Evolutionary conservation across 1,140 invertebrate genomes (phyloP).

Genomic region (Acromyrmex charruanus): DNA sequence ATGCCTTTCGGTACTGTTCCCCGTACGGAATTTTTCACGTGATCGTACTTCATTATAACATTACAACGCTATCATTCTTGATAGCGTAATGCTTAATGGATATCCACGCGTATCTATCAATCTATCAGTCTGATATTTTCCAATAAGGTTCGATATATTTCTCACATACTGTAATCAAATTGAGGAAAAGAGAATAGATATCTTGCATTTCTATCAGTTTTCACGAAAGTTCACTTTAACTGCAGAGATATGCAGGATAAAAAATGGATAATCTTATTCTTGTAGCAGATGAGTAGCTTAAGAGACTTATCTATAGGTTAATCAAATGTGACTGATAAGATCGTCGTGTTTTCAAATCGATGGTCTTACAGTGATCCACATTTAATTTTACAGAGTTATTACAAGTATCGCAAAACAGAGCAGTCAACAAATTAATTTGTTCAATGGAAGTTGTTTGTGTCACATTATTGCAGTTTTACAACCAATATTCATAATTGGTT

Average conservation of each 20-base stretch:
- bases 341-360: background rate
- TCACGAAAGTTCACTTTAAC: background rate
- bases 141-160: constrained; percentile 5
- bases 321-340: background rate
- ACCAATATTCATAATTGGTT: too few species aligned
- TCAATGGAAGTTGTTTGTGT: background rate
- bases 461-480: background rate
- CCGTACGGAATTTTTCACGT: background rate
- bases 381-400: background rate
- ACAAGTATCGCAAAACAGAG: background rate
- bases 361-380: background rate
- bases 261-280: background rate
- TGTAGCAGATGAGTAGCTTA: background rate
- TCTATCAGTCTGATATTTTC: constrained; percentile 1
- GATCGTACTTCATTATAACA: background rate
- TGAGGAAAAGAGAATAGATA: background rate
- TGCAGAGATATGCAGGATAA: too few species aligned
- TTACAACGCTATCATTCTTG: background rate
- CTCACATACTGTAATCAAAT: background rate
- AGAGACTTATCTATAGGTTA: background rate
- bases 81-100: background rate
- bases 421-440: constrained; percentile 2
- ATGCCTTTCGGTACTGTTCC: background rate
- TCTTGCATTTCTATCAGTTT: background rate
- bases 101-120: background rate